Percentiles rank a stretch among this genome's conserved stretches.
These are phyloP conservation scores for Zoanthus sociatus DNA, from an alignment of 92 coral and sea anemone genomes.

Conservation along the genomic window DNA sequence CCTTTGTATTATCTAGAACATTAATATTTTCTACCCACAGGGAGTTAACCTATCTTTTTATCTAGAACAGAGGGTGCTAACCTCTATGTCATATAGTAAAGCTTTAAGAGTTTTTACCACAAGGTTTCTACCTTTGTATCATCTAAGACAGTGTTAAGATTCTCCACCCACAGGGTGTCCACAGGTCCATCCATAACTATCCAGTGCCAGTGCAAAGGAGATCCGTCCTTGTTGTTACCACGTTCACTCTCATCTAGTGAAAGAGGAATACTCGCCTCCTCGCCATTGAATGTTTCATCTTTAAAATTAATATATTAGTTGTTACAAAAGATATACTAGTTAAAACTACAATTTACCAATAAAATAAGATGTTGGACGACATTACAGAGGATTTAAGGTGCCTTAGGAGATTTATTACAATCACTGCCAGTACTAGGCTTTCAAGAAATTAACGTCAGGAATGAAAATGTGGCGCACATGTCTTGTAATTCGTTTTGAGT, in stretches of 20 bases:
- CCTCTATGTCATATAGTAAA: background rate
- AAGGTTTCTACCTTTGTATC: constrained; percentile 81
- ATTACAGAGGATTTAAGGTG: too few species aligned
- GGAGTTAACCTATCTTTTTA: background rate
- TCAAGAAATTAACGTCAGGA: too few species aligned
- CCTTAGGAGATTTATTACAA: too few species aligned
- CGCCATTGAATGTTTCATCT: constrained; percentile 70
- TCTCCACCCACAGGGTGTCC: constrained; percentile 95
- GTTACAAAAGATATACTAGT: background rate
- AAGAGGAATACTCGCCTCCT: constrained; percentile 54
- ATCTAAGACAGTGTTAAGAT: constrained; percentile 92
- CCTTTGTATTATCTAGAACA: background rate
- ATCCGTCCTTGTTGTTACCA: constrained; percentile 50
- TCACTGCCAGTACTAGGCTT: too few species aligned
- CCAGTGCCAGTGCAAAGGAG: constrained; percentile 84
- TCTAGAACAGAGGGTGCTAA: background rate
- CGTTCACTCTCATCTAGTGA: constrained; percentile 38
- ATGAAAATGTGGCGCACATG: too few species aligned
- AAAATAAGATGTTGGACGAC: too few species aligned
- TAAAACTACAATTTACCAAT: too few species aligned
- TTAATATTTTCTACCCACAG: constrained; percentile 34
- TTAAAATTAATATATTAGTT: background rate
- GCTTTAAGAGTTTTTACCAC: background rate
- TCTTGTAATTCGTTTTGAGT: too few species aligned
- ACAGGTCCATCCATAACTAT: constrained; percentile 98